Base-by-base conservation (phyloP, 2,888 invertebrate species). In the Drosophila glabriapex region DNA sequence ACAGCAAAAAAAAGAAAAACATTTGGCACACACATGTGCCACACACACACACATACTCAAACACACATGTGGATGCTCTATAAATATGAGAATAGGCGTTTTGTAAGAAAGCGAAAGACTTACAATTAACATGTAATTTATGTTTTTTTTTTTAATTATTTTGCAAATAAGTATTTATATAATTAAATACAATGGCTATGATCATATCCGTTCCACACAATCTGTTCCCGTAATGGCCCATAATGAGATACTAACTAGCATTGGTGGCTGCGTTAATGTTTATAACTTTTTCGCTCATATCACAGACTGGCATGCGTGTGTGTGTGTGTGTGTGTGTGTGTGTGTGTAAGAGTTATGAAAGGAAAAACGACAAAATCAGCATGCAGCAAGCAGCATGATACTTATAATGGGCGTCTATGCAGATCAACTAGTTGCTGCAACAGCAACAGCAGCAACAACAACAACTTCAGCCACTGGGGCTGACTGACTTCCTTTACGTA, bases 321-420 rank as follows among this genome's bases (percentile, higher is more conserved):
- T 61, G 62, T 71, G 65, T 61, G 10, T 19, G 10, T 37, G 28
- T 22, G 29, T 28, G 9, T 49, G 46, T 46, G 29, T 52, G 22
- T 43, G 22, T 55, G 60, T 73, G 65, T 62, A 69, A 59, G 65
- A 76, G 81, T 76, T 81, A 69, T 76, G 69, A 78, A 78, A 65
- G 76, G 70, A 74, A 79, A 70, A 78, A 74, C 64, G 61, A 65
- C 55, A 68, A 41, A 39, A 74, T 43, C 54, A 59, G 39, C 43
- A 58, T 50, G 39, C 63, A 54, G 60, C 46, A 37, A 68, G 60
- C 49, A 61, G 64, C 63, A 64, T 63, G 65, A 73, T 76, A 69
- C 71, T 68, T 83, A 79, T 83, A 83, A 83, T 86, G 76, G 80
- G 79, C 80, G 78, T 79, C 78, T 78, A 71, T 76, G 76, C 73